Conservation (phyloP, 2,113 vertebrate species). For the Atherinomorus stipes region DNA sequence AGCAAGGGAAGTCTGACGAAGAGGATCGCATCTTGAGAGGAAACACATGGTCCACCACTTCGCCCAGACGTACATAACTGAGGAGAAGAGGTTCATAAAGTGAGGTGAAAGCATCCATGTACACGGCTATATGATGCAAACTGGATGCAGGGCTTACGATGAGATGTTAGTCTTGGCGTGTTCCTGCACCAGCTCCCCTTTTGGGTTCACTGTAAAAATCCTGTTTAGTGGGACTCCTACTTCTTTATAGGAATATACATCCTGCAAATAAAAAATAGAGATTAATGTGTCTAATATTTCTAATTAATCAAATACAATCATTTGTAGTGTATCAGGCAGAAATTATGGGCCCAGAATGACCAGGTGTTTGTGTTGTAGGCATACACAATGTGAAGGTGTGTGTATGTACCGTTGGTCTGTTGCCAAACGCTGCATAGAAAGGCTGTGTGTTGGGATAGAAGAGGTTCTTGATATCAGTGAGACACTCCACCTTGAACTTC, state of each 20-base stretch:
- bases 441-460: constrained; percentile 94
- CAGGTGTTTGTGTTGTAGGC: not conserved
- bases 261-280: constrained; percentile 76
- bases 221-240: constrained; percentile 94
- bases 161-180: constrained; percentile 98
- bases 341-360: too few species aligned
- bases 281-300: not conserved
- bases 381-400: not conserved
- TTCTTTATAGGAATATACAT: constrained; percentile 97
- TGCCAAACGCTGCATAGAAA: constrained; percentile 98
- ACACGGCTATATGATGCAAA: not conserved
- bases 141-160: constrained; percentile 87
- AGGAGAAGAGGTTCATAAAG: not conserved
- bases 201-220: constrained; percentile 98
- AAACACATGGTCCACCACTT: constrained; percentile 97
- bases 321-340: not conserved
- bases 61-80: constrained; percentile 93
- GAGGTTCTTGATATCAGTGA: constrained; percentile 95
- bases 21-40: constrained; percentile 89
- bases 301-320: not conserved
- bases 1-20: constrained; percentile 96
- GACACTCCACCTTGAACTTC: constrained; percentile 97
- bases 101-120: rapidly evolving
- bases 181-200: constrained; percentile 96
- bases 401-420: constrained; percentile 89